phyloP scores from a whole-genome alignment of 2,888 invertebrate genomes.

The Steinernema carpocapsae region DNA sequence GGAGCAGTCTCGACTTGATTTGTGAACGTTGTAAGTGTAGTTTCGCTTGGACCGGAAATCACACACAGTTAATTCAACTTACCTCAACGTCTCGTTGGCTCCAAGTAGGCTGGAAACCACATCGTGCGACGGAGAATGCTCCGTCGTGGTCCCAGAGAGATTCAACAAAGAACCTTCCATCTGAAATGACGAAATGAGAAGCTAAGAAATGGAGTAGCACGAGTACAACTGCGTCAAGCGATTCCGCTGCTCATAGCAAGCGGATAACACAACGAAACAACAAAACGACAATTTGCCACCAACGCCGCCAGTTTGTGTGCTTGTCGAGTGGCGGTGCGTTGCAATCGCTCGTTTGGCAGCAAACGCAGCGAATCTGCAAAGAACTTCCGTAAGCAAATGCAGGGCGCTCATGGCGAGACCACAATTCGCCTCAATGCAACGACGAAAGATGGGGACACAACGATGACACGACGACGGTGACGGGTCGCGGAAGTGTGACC shows the following conservation, averaged over 20 bases:
- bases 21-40: too few species aligned
- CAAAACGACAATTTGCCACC: slow-evolving; percentile 8
- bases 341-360: too few species aligned
- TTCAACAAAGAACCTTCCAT: not conserved
- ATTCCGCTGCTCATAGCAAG: too few species aligned
- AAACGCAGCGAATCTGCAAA: too few species aligned
- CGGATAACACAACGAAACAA: not conserved
- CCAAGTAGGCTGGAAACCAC: not conserved
- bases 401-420: slow-evolving; percentile 29
- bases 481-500: too few species aligned
- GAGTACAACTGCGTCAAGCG: not conserved
- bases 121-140: not conserved
- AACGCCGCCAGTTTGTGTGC: not conserved
- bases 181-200: not conserved
- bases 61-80: not conserved
- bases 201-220: not conserved
- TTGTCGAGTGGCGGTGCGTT: too few species aligned
- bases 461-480: too few species aligned
- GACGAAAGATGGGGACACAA: not conserved
- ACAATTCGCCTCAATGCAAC: not conserved
- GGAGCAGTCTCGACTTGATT: too few species aligned
- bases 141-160: slow-evolving; percentile 23
- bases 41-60: too few species aligned
- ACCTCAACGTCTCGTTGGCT: slow-evolving; percentile 16
- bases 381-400: slow-evolving; percentile 6